Evolutionary conservation across 1,140 invertebrate genomes (phyloP), one percentile per base, ranked within the genome.

Genomic region (Drosophila chauvacae): DNA sequence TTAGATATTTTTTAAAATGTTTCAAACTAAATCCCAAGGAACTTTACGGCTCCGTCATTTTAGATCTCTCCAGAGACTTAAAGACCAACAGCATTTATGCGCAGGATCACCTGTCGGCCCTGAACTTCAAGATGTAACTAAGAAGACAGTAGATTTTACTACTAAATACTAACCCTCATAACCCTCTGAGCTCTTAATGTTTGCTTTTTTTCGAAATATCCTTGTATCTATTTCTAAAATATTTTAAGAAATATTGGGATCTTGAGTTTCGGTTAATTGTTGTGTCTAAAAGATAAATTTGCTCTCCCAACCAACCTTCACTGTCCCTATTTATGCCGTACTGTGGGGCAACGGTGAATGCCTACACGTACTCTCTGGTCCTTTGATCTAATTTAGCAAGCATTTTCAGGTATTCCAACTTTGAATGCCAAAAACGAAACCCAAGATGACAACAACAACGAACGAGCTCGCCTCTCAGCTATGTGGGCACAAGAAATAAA

Each of bases 331-430:
- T 10, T 39, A 41, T 30, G n/a, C 20, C 28, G 16, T 10, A 23
- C 26, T 48, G 47, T 26, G 47, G 28, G 30, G 16, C 18, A 33
- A 42, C 30, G 60, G 50, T 68, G 78, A 84, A 90, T 87, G 85
- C 77, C 85, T 74, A 81, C 80, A 84, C 84, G 80, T 87, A 69
- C 50, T 78, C 70, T 60, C 16, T 55, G 39, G 72, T 69, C 77
- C 85, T 88, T 88, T 88, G 85, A 88, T 88, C 85, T 88, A 90
- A 88, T 90, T 88, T 88, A 81, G 62, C 85, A 81, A 81, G 75
- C 81, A 88, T 88, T 88, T 90, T 85, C 85, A 88, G 85, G 85
- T 88, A 88, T 88, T 88, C 80, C 81, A 76, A 75, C 84, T 87
- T 88, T 83, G 83, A 87, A 86, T 85, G 84, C 83, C 80, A 73